Base-by-base conservation (phyloP, 2,888 invertebrate species). In the Dasysyrphus tricinctus region DNA sequence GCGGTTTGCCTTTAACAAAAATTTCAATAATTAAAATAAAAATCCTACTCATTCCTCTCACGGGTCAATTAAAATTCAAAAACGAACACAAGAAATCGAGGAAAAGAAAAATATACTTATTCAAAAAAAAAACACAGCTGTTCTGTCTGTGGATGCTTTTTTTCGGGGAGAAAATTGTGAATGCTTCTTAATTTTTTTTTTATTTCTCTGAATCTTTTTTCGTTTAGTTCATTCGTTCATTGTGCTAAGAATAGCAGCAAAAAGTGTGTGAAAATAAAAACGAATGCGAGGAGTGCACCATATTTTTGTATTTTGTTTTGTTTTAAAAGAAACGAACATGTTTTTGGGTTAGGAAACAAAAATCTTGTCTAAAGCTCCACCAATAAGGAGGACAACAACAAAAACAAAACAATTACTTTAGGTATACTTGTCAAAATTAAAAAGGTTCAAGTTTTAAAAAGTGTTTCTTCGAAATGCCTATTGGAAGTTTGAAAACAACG, bases 401-500 rank as follows among this genome's bases (percentile, higher is more conserved):
- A 54, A 47, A 47, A 80, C 34, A 51, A 75, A 65, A 59, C 19
- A 80, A 56, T 42, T 19, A 47, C 39, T 54, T 16, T 72, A 78
- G n/a, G 6, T 0, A 12, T 67, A 82, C 81, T 79, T 80, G 75
- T 78, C 39, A 16, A 39, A 59, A 56, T 56, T 39, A 9, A 83
- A 75, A 67, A 76, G 44, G 44, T 56, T n/a, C 39, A 78, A 78
- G 70, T 70, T 59, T 65, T 4, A n/a, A 63, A 63, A 29, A 39
- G 19, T n/a, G 57, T 70, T 54, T 12, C 11, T 42, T 54, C 12
- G 69, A 76, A 84, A 92, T 92, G 92, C 92, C 92, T 76, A 91
- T 92, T 80, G 92, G 91, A 80, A 90, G 91, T 73, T 90, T 91
- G 65, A 91, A 90, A 88, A 89, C 89, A 88, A 54, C 54, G 34